Evolutionary conservation across 2,113 vertebrate species (phyloP), one percentile per base, ranked within the genome.

Genomic region (Vimba vimba): DNA sequence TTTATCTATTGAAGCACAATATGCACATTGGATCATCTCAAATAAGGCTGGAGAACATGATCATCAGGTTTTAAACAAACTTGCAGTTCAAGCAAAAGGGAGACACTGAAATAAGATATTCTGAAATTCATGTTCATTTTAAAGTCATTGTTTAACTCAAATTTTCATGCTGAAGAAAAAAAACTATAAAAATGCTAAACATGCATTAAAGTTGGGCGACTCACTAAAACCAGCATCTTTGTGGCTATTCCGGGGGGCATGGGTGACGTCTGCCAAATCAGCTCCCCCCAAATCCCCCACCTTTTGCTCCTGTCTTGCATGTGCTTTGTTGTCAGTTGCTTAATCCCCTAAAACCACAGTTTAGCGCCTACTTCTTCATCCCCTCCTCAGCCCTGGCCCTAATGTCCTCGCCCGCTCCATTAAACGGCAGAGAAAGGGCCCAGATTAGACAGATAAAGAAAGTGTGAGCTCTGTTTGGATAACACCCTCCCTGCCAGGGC

Each of bases 291-390:
- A 52, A 68, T 55, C 89, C 89, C 86, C 82, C 74, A 88, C 88
- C 85, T 86, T 87, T 80, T 83, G 84, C 88, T 87, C 82, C 88
- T n/a, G 90, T 92, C 91, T 88, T 89, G 91, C 25, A 87, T 90
- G 88, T 50, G 90, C 93, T 94, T 95, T 94, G 93, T 95, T 90
- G 84, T 93, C 79, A 89, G 88, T 80, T 83, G 87, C 90, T 92
- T 94, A 95, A 95, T 95, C 94, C 92, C 88, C 90, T 93, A 94
- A 94, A 94, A 94, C 92, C 91, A 91, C 91, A 93, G 93, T 94
- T 94, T 93, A 94, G 93, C 93, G 92, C 92, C 92, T 91, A 91
- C 86, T 91, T 87, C 91, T 91, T 90, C 90, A 89, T 91, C 87
- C 88, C 90, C 91, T 91, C 85, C 87, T 87, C 79, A 87, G 85